Base-by-base conservation (phyloP, 2,113 vertebrate genomes). In the Todiramphus saurophagus region DNA sequence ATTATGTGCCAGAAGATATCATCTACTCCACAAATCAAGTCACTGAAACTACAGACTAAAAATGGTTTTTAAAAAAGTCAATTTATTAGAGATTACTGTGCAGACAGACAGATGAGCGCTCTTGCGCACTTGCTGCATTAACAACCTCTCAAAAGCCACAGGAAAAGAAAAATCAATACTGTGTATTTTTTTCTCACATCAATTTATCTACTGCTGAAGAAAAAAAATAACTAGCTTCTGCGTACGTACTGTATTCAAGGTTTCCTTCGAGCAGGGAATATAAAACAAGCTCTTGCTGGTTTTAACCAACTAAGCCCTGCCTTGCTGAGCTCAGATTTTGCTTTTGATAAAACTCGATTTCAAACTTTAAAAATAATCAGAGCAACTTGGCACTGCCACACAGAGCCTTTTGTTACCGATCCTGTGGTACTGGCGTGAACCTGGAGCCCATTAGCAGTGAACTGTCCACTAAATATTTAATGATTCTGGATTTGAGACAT, bases 121-220 rank as follows among this genome's bases (percentile, higher is more conserved):
- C 81, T 58, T 75, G 82, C 78, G 68, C 82, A 62, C 62, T 83
- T 33, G 84, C 94, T 91, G 84, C 93, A 95, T 94, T 95, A 95
- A 96, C 94, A 88, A 85, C 84, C 94, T 92, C 95, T 94, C 97
- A 80, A 94, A 95, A 97, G 88, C 93, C 95, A 76, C 92, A 84
- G 89, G 82, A 85, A 82, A 89, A 95, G 72, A 44, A 76, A 94
- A 94, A 97, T 96, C 96, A 90, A 96, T 96, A 77, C 48, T 25
- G 68, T 58, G 6, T 70, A 83, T 85, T 94, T 96, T 87, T 70
- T 68, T 31, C 89, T 94, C 75, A 37, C 89, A 94, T 88, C 94
- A 82, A 82, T 93, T 96, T 92, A 94, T 93, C 83, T 86, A 31
- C 43, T 31, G 76, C 88, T 90, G 79, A 81, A 91, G 91, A 77